A percentile compares a stretch with the other conserved stretches of the same genome.
Conservation (phyloP, 37 sponge, comb jelly and placozoan genomes). For the Corticium candelabrum region DNA sequence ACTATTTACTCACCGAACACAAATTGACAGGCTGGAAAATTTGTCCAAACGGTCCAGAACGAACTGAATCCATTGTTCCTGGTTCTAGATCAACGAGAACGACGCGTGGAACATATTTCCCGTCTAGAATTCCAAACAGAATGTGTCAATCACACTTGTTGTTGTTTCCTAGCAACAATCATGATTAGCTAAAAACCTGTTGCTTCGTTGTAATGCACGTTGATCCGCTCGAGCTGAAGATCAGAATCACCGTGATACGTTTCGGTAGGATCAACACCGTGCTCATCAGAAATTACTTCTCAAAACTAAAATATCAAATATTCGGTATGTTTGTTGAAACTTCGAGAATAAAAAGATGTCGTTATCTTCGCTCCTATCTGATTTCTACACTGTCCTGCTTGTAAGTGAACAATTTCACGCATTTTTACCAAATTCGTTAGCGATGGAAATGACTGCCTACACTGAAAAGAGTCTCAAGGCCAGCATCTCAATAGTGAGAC, state of each 20-base stretch:
- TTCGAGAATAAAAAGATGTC: conserved; percentile 68
- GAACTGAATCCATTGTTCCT: conserved; percentile 96
- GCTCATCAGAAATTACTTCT: no score
- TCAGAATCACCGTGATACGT: no score
- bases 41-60: no score
- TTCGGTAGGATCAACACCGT: conserved; percentile 99
- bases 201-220: conserved; percentile 88
- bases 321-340: conserved; percentile 31
- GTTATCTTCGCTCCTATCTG: conserved; percentile 96
- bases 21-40: no score
- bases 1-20: conserved; percentile 98
- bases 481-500: no score
- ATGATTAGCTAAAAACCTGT: no score
- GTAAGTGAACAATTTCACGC: conserved; percentile 98
- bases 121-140: conserved; percentile 28
- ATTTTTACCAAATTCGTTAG: no score
- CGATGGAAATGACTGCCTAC: no score
- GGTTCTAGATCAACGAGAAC: conserved; percentile 68
- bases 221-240: no score
- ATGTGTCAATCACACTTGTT: no score
- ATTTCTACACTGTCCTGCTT: conserved; percentile 99
- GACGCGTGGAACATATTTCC: conserved; percentile 42
- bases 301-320: conserved; percentile 15
- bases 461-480: no score
- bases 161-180: conserved; percentile 10